Evolutionary conservation across 1,140 invertebrate genomes (phyloP).

Genomic region (Dreissena rostriformis): DNA sequence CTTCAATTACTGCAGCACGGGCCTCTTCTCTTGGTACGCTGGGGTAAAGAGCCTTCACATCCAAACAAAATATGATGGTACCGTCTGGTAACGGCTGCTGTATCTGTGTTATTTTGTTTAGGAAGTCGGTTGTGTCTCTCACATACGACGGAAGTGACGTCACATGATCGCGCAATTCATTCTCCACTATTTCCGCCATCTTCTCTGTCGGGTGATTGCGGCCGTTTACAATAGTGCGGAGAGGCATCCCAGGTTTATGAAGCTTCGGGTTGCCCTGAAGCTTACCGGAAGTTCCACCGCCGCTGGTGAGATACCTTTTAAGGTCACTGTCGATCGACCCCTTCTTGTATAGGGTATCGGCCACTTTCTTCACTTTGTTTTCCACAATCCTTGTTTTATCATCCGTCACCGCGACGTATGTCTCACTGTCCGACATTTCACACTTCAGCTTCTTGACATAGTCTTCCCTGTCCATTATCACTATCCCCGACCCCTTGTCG

Average conservation of each 20-base stretch:
- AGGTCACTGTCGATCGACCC: conserved; percentile 8
- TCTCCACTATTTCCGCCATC: conserved; percentile 27
- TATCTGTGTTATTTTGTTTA: conserved; percentile 20
- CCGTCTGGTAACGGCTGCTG: background rate
- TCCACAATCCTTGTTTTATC: background rate
- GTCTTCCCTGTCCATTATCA: background rate
- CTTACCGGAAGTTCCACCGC: conserved; percentile 10
- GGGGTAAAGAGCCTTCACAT: conserved; percentile 34
- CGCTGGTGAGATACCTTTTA: conserved; percentile 14
- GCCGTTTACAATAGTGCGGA: conserved; percentile 28
- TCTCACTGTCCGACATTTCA: conserved; percentile 5
- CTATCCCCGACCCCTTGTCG: conserved; percentile 6
- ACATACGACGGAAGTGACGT: background rate
- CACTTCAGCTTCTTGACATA: background rate
- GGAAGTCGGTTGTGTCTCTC: conserved; percentile 28
- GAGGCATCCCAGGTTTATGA: background rate
- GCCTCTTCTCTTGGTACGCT: conserved; percentile 27
- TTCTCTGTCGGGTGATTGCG: conserved; percentile 16
- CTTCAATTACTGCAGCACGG: background rate
- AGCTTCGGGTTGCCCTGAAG: conserved; percentile 38
- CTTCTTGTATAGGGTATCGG: conserved; percentile 11
- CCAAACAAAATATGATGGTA: conserved; percentile 21
- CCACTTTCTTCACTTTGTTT: conserved; percentile 1
- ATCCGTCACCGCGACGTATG: background rate
- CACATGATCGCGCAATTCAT: conserved; percentile 22